phyloP scores from a whole-genome alignment of 2,888 invertebrate genomes.

The Drosophila emarginata region DNA sequence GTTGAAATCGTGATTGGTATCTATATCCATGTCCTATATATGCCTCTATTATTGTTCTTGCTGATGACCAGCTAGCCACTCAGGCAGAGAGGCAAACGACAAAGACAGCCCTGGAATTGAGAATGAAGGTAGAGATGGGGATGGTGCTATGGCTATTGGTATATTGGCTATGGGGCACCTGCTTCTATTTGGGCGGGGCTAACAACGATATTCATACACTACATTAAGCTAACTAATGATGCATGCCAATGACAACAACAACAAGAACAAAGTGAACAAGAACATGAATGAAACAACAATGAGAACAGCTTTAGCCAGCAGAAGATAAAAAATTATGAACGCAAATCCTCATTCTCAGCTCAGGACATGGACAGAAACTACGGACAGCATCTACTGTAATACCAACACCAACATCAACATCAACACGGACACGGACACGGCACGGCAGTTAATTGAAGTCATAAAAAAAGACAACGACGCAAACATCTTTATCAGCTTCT shows the following conservation, averaged over 20 bases:
- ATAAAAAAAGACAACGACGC: constrained; percentile 70
- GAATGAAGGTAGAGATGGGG: background rate
- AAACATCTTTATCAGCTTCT: constrained; percentile 67
- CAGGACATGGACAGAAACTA: background rate
- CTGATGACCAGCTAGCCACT: constrained; percentile 53
- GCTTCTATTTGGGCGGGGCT: constrained; percentile 37
- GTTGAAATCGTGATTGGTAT: constrained; percentile 56
- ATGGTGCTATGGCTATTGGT: background rate
- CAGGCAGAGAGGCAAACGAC: constrained; percentile 5
- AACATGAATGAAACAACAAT: constrained; percentile 52
- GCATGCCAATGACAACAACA: constrained; percentile 56
- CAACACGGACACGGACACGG: constrained; percentile 31
- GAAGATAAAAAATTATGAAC: constrained; percentile 75
- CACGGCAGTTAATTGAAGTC: constrained; percentile 72
- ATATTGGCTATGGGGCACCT: constrained; percentile 28
- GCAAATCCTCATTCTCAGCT: constrained; percentile 59
- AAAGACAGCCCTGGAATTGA: background rate
- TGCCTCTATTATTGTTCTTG: constrained; percentile 41
- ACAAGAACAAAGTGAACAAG: constrained; percentile 56
- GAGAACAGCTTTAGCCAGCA: constrained; percentile 60
- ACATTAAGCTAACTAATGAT: constrained; percentile 77
- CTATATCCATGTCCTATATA: constrained; percentile 48
- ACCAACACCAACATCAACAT: background rate
- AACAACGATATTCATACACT: constrained; percentile 48
- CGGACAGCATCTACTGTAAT: background rate